These are phyloP conservation scores for Cephus rjabovi DNA, from an alignment of 2,888 invertebrate species.

Conservation along the genomic window DNA sequence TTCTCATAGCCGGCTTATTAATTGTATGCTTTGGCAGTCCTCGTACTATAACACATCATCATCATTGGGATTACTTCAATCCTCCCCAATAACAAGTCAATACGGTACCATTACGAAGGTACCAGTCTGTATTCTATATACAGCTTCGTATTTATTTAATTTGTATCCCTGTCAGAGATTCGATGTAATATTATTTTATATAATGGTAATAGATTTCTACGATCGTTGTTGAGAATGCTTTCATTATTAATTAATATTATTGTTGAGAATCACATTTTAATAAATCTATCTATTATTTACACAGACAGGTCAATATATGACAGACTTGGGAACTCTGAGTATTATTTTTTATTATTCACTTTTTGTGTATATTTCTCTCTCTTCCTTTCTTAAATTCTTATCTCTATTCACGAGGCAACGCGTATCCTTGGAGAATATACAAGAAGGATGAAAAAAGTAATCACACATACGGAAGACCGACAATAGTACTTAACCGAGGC, in stretches of 20 bases:
- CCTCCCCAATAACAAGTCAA: slow-evolving; percentile 72
- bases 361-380: too few relatives aligned
- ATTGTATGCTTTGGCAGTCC: slow-evolving; percentile 80
- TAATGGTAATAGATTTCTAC: slow-evolving; percentile 27
- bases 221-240: slow-evolving; percentile 13
- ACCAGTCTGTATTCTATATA: not conserved
- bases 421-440: too few relatives aligned
- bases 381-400: too few relatives aligned
- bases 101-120: not conserved
- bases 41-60: slow-evolving; percentile 76
- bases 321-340: too few relatives aligned
- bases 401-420: too few relatives aligned
- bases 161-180: slow-evolving; percentile 14
- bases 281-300: slow-evolving; percentile 22
- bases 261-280: slow-evolving; percentile 23
- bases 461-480: too few relatives aligned
- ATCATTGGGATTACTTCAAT: slow-evolving; percentile 90
- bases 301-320: not conserved
- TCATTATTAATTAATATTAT: slow-evolving; percentile 16
- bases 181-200: slow-evolving; percentile 29
- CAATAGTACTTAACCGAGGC: too few relatives aligned
- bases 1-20: slow-evolving; percentile 82
- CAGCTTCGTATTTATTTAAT: slow-evolving; percentile 15
- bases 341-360: too few relatives aligned
- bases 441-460: too few relatives aligned